Percentiles rank a stretch among this genome's conserved stretches.
These are phyloP conservation scores for Aethes cnicana DNA, from an alignment of 2,888 invertebrate genomes.

Conservation along the genomic window DNA sequence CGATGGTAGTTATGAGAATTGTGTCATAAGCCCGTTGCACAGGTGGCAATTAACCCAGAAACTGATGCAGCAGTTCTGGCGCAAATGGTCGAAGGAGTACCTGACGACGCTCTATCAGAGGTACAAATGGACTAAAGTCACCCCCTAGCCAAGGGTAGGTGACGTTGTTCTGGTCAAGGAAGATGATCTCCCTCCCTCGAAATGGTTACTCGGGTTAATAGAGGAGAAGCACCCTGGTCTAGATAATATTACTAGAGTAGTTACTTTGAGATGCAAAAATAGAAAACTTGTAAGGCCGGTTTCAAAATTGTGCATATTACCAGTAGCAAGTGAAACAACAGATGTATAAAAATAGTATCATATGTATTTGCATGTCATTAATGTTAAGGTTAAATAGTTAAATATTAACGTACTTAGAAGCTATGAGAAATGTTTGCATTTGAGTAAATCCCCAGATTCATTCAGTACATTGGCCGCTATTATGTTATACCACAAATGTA, in stretches of 20 bases:
- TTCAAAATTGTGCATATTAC: slow-evolving; percentile 14
- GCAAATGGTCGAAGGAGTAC: slow-evolving; percentile 20
- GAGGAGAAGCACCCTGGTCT: slow-evolving; percentile 12
- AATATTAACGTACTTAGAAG: too few relatives aligned
- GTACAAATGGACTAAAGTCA: slow-evolving; percentile 19
- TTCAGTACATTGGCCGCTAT: too few relatives aligned
- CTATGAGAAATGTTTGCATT: too few relatives aligned
- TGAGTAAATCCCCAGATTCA: too few relatives aligned
- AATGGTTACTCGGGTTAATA: slow-evolving; percentile 14
- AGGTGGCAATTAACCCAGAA: slow-evolving; percentile 13
- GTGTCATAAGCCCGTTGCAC: background rate
- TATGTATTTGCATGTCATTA: too few relatives aligned
- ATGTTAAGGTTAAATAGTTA: too few relatives aligned
- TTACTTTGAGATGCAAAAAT: slow-evolving; percentile 5
- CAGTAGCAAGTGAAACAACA: too few relatives aligned
- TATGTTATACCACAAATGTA: too few relatives aligned
- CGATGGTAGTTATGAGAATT: background rate
- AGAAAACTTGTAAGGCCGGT: slow-evolving; percentile 12
- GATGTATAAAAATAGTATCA: too few relatives aligned
- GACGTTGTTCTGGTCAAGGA: slow-evolving; percentile 17
- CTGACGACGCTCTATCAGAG: slow-evolving; percentile 9
- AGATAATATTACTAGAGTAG: slow-evolving; percentile 9
- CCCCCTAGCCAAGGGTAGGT: slow-evolving; percentile 9
- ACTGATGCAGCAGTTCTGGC: slow-evolving; percentile 15
- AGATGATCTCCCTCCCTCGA: slow-evolving; percentile 15